A percentile compares a stretch with the other conserved stretches of the same genome.
Evolutionary conservation across 2,888 invertebrate species (phyloP).

Genomic region (Rhaphigaster nebulosa): DNA sequence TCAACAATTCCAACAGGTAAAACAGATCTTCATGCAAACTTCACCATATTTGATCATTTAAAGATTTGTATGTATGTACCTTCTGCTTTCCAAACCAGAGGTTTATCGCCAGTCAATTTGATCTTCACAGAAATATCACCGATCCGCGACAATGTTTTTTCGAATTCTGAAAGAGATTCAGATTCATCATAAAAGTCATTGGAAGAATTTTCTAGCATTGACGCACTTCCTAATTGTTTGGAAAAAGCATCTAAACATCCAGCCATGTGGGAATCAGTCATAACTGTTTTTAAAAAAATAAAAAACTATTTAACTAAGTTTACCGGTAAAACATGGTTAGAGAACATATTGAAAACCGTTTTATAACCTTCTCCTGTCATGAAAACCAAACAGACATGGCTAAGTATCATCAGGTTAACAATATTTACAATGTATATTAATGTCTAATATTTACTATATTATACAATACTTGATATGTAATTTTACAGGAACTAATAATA

Average conservation of each 20-base stretch:
- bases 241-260: constrained; percentile 10
- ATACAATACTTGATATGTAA: too few relatives aligned
- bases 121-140: neutral
- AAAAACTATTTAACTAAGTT: neutral
- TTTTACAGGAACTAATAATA: too few relatives aligned
- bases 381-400: neutral
- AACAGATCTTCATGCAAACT: neutral
- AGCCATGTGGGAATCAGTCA: neutral
- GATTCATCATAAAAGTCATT: neutral
- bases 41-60: neutral
- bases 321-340: neutral
- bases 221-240: neutral
- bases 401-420: neutral
- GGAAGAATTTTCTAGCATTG: neutral
- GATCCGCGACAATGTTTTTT: neutral
- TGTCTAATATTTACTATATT: too few relatives aligned
- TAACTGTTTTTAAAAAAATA: neutral
- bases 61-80: constrained; percentile 70
- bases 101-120: constrained; percentile 9
- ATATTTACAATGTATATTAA: too few relatives aligned
- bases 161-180: neutral
- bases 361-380: neutral
- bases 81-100: constrained; percentile 75
- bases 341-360: neutral
- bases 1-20: neutral